Percentiles rank a stretch among this genome's conserved stretches.
Evolutionary conservation across 1,140 invertebrate genomes (phyloP).

Genomic region (Stegodyphus dumicola): DNA sequence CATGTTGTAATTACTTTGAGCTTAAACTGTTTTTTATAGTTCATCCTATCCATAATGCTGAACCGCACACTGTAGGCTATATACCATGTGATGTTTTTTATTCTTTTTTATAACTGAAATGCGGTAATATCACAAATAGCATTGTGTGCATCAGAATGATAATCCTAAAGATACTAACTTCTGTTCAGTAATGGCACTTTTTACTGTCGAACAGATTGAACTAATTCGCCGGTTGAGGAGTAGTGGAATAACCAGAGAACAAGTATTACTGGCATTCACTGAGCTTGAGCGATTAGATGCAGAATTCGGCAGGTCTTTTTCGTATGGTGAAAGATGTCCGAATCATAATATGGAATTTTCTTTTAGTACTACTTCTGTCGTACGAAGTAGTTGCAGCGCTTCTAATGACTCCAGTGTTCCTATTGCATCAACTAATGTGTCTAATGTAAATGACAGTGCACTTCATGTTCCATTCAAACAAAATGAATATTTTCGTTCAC

Average conservation of each 20-base stretch:
- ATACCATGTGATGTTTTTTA: too few species aligned
- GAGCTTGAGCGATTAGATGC: conserved; percentile 67
- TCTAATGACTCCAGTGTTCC: conserved; percentile 20
- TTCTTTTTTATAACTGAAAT: too few species aligned
- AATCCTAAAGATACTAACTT: too few species aligned
- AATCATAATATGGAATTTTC: conserved; percentile 59
- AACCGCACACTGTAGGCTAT: too few species aligned
- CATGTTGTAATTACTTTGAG: too few species aligned
- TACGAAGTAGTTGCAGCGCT: conserved; percentile 41
- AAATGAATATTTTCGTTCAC: conserved; percentile 50
- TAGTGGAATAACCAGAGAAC: conserved; percentile 69
- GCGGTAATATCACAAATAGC: too few species aligned
- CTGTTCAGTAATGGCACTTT: conserved; percentile 61
- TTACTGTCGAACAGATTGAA: conserved; percentile 69
- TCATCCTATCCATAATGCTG: too few species aligned
- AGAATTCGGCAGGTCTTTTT: conserved; percentile 59
- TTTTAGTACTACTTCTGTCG: conserved; percentile 53
- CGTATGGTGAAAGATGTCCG: conserved; percentile 45
- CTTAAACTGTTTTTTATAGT: too few species aligned
- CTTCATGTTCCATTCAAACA: conserved; percentile 39
- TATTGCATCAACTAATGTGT: conserved; percentile 21
- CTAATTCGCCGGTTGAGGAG: conserved; percentile 68
- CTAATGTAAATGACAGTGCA: conserved; percentile 43
- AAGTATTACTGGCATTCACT: conserved; percentile 68
- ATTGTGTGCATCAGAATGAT: too few species aligned